Evolutionary conservation across 2,113 vertebrate species (phyloP).

Genomic region (Chrysochloris asiatica): DNA sequence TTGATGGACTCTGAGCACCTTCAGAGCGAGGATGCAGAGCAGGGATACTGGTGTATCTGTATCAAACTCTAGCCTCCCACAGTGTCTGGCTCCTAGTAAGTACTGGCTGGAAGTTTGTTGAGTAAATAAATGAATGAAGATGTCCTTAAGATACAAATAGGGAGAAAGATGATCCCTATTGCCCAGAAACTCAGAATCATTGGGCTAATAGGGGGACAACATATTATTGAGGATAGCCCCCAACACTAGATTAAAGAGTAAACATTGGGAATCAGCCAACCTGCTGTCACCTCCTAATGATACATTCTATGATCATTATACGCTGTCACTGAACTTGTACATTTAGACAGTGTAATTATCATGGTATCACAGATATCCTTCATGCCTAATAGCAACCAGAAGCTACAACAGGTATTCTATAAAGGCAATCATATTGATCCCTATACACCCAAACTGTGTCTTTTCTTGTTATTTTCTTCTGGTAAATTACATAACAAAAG

Average conservation of each 20-base stretch:
- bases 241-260: not conserved
- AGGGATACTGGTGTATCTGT: not conserved
- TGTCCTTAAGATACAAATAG: not conserved
- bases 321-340: accelerated
- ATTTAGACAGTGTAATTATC: not conserved
- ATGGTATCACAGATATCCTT: accelerated
- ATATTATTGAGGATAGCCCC: not conserved
- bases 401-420: not conserved
- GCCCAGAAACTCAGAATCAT: not conserved
- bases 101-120: not conserved
- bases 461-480: not conserved
- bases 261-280: too few species aligned
- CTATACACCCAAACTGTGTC: not conserved
- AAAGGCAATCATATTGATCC: not conserved
- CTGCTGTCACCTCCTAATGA: too few species aligned
- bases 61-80: not conserved
- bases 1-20: not conserved
- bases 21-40: not conserved
- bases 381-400: accelerated
- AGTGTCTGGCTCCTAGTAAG: not conserved
- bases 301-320: accelerated
- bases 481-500: not conserved
- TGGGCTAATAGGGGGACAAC: not conserved
- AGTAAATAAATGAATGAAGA: not conserved
- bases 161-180: not conserved